Base-by-base conservation (phyloP, 2,113 vertebrate species). In the Sphaerodactylus townsendi region DNA sequence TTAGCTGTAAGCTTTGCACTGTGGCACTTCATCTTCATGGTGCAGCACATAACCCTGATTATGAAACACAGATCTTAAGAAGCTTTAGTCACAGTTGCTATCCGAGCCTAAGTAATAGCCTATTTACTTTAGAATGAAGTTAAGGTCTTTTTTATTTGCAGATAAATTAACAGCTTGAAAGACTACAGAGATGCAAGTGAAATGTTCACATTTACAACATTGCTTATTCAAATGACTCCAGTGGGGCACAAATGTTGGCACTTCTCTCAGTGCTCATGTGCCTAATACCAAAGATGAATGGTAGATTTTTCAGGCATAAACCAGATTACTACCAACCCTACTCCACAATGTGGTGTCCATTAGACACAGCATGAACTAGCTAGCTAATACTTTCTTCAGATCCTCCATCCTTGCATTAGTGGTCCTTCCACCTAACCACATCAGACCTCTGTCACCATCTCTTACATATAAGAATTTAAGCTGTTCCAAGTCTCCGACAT, bases 111-210 rank as follows among this genome's bases (percentile, higher is more conserved):
- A 46, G 3, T 86, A 88, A 81, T 23, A 68, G 33, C 5, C 23
- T 59, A 66, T 48, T 84, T 85, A 87, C 15, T 15, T 85, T 50
- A 79, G 86, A 82, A 50, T 70, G 41, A 82, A 86, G 64, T 8
- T 33, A 10, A 83, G 66, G 33, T 0, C 25, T 21, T 48, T 0
- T 77, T 84, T 11, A 82, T 50, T 66, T 59, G 28, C 28, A 86
- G 56, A 35, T 23, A 46, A 59, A 65, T 1, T 0, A 0, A 82
- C 0, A 68, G 44, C 70, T 76, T 28, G 1, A 69, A 80, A 87
- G 76, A 65, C 13, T 30, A 77, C 0, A 10, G 69, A 30, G 56
- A 76, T 59, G 73, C 62, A 81, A 81, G n/a, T 21, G 64, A 81
- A 82, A 81, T 46, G 48, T n/a, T 15, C 76, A 35, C 39, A 33